Base-by-base conservation (phyloP, 1,140 invertebrate species). In the Orius insidiosus region DNA sequence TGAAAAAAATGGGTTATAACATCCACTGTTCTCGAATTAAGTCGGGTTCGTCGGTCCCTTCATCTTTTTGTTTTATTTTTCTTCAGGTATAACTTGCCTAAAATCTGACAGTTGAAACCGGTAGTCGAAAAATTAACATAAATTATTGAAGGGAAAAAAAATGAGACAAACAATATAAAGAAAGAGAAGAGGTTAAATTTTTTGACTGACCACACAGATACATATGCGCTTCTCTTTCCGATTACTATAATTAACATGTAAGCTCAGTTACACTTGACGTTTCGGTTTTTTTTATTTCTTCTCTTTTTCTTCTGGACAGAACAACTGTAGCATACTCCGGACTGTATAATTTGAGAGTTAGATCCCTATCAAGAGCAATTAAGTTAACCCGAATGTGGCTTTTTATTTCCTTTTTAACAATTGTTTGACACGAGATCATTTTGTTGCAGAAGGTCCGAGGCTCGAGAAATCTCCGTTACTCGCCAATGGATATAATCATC, bases 401-500 rank as follows among this genome's bases (percentile, higher is more conserved):
- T 43, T 43, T 43, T 14, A 15, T 15, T 40, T 40, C 37, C 18
- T 48, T 40, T 42, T 14, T 16, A 31, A 45, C 32, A 45, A 45
- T 24, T 24, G 19, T 34, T 31, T 45, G 35, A 31, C 31, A 34
- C 31, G 32, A 45, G 35, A 45, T 42, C 34, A 11, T 52, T 7
- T 45, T 39, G 45, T 54, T 52, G 11, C 52, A 55, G 54, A 55
- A 19, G 44, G 43, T 1, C 76, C 80, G 38, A 70, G 85, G 50
- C 65, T 89, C 72, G 85, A 90, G 62, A 93, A 94, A 64, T 88
- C 85, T 16, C 86, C 86, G 13, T 69, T 90, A 5, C 67, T 94
- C 44, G 82, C 86, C 31, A 94, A 94, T 60, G 89, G 88, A 31
- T 94, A 93, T 70, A 90, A 90, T 67, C 86, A 87, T 53, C 85